These are phyloP conservation scores for Trachops cirrhosus DNA, from an alignment of 2,797 vertebrate species.

Conservation along the genomic window DNA sequence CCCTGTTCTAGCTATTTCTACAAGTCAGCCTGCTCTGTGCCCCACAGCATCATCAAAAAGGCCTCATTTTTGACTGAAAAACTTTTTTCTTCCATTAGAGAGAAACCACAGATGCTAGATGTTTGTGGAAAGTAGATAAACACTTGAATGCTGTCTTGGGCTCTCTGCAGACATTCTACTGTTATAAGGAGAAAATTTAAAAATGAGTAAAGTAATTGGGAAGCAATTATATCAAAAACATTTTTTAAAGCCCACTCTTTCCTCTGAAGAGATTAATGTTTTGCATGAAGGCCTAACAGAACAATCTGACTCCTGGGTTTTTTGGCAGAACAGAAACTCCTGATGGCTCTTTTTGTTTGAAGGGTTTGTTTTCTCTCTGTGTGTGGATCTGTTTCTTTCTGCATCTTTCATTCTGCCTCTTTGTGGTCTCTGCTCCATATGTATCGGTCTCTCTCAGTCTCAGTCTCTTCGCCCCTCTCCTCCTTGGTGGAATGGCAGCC, in stretches of 20 bases:
- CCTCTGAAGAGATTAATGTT: slow-evolving; percentile 6
- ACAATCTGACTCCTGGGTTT: not conserved
- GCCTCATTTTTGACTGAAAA: not conserved
- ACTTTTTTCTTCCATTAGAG: not conserved
- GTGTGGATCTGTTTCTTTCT: not conserved
- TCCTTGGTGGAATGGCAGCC: not conserved
- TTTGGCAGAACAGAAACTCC: slow-evolving; percentile 34
- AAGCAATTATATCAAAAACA: slow-evolving; percentile 17
- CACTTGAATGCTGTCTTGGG: not conserved
- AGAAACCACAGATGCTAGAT: not conserved
- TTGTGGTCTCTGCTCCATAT: not conserved
- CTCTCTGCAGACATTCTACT: not conserved
- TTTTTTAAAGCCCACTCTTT: slow-evolving; percentile 11
- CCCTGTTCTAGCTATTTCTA: not conserved
- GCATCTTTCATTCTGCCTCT: not conserved
- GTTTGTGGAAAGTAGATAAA: slow-evolving; percentile 38
- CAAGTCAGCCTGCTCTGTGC: not conserved
- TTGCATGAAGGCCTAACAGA: not conserved
- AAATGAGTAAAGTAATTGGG: slow-evolving; percentile 2
- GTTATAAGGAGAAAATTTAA: not conserved
- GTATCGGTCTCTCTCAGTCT: not conserved
- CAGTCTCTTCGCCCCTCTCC: not conserved
- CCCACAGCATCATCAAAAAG: not conserved
- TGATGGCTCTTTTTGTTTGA: not conserved
- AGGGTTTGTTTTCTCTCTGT: not conserved